A percentile compares a stretch with the other conserved stretches of the same genome.
Conservation (phyloP, 2,797 vertebrate genomes). For the Micropoecilia bifurca region DNA sequence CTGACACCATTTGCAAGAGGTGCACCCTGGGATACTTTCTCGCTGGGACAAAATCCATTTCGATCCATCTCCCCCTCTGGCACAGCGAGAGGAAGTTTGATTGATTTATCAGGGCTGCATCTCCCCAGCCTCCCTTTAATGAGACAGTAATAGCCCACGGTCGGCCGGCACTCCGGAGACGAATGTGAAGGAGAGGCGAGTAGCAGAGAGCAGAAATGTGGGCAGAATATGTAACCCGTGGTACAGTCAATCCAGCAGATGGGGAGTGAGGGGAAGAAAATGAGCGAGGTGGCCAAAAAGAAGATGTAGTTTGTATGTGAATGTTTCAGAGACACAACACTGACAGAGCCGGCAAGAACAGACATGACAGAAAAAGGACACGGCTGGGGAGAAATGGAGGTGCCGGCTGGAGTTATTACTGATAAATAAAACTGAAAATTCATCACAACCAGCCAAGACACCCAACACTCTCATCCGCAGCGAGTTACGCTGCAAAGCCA, state of each 20-base stretch:
- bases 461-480: constrained; percentile 2
- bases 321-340: constrained; percentile 20
- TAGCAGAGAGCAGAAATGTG: constrained; percentile 66
- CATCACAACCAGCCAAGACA: neutral
- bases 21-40: constrained; percentile 74
- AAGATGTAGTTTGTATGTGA: constrained; percentile 15
- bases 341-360: constrained; percentile 20
- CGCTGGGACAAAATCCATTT: constrained; percentile 71
- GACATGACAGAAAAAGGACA: constrained; percentile 12
- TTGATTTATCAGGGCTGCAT: constrained; percentile 80
- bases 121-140: constrained; percentile 77
- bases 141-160: constrained; percentile 80
- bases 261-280: constrained; percentile 30
- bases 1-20: constrained; percentile 70
- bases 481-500: neutral
- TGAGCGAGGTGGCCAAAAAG: constrained; percentile 40
- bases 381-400: neutral
- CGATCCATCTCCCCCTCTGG: constrained; percentile 73
- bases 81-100: constrained; percentile 73
- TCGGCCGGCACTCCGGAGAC: constrained; percentile 66
- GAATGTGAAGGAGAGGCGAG: constrained; percentile 64
- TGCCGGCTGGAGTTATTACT: constrained; percentile 3
- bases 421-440: constrained; percentile 9
- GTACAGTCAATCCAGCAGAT: constrained; percentile 68
- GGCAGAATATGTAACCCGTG: constrained; percentile 75